These are phyloP conservation scores for Brachionus plicatilis DNA, from an alignment of 1,140 invertebrate genomes.

Conservation along the genomic window DNA sequence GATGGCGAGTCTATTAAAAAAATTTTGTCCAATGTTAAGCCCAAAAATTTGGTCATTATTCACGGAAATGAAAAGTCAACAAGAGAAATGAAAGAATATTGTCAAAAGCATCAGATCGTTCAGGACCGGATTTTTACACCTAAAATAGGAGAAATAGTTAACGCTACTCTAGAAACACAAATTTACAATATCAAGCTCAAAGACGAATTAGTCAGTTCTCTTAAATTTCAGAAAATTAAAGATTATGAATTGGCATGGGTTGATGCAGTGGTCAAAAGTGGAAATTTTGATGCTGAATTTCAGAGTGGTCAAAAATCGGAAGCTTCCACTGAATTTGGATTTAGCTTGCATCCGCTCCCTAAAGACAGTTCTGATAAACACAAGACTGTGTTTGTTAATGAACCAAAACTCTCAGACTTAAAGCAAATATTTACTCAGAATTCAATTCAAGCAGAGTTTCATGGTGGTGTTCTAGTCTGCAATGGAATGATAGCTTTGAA, in stretches of 20 bases:
- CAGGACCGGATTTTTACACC: slow-evolving; percentile 71
- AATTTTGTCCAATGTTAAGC: slow-evolving; percentile 72
- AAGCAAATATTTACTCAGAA: slow-evolving; percentile 82
- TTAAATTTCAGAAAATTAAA: slow-evolving; percentile 67
- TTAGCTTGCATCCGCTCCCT: slow-evolving; percentile 27
- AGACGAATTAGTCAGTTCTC: slow-evolving; percentile 79
- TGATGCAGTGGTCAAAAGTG: slow-evolving; percentile 58
- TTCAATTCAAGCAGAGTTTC: slow-evolving; percentile 87
- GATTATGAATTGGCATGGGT: slow-evolving; percentile 86
- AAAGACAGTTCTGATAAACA: slow-evolving; percentile 61
- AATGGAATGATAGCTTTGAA: slow-evolving; percentile 83
- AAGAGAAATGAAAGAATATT: slow-evolving; percentile 62
- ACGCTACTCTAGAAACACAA: slow-evolving; percentile 93
- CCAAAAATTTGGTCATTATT: slow-evolving; percentile 72
- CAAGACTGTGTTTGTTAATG: slow-evolving; percentile 84
- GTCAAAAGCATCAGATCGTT: slow-evolving; percentile 58
- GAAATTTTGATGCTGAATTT: slow-evolving; percentile 53
- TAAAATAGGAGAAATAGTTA: slow-evolving; percentile 73
- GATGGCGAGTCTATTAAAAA: slow-evolving; percentile 93
- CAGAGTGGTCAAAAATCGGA: slow-evolving; percentile 44
- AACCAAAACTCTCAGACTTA: slow-evolving; percentile 89
- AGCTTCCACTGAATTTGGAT: neutral
- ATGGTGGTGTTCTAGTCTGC: slow-evolving; percentile 86
- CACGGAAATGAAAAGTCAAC: slow-evolving; percentile 64
- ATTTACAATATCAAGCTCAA: slow-evolving; percentile 69